A percentile compares a stretch with the other conserved stretches of the same genome.
Evolutionary conservation across 1,140 invertebrate genomes (phyloP).

Genomic region (Brachionus koreanus): DNA sequence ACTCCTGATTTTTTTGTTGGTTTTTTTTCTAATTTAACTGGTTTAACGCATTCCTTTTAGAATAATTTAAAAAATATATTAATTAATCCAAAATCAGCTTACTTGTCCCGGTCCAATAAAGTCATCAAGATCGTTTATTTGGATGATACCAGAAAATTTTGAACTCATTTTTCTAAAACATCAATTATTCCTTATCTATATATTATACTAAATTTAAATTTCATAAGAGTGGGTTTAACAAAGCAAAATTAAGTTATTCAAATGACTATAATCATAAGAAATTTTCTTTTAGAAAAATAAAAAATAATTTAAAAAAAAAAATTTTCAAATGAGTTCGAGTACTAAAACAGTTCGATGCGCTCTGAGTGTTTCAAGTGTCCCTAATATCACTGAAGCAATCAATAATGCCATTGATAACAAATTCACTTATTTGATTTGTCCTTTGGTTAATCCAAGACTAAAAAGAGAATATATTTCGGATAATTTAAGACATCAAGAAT

Average conservation of each 20-base stretch:
- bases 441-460: constrained; percentile 25
- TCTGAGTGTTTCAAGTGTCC: background rate
- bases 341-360: constrained; percentile 32
- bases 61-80: background rate
- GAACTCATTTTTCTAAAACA: constrained; percentile 52
- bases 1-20: background rate
- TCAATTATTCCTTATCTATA: background rate
- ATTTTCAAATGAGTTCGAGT: constrained; percentile 8
- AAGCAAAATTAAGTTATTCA: background rate
- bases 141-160: constrained; percentile 82
- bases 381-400: constrained; percentile 5
- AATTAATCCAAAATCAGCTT: constrained; percentile 61
- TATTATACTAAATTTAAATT: background rate
- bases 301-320: background rate
- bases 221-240: background rate
- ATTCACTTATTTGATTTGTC: constrained; percentile 42
- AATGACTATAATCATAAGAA: background rate
- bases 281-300: background rate
- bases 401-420: constrained; percentile 12
- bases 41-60: constrained; percentile 81
- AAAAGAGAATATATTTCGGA: background rate
- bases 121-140: constrained; percentile 91
- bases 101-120: constrained; percentile 92
- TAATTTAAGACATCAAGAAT: constrained; percentile 27
- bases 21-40: constrained; percentile 64